phyloP scores from a whole-genome alignment of 2,888 invertebrate genomes.

The Chromoteleia sp. region DNA sequence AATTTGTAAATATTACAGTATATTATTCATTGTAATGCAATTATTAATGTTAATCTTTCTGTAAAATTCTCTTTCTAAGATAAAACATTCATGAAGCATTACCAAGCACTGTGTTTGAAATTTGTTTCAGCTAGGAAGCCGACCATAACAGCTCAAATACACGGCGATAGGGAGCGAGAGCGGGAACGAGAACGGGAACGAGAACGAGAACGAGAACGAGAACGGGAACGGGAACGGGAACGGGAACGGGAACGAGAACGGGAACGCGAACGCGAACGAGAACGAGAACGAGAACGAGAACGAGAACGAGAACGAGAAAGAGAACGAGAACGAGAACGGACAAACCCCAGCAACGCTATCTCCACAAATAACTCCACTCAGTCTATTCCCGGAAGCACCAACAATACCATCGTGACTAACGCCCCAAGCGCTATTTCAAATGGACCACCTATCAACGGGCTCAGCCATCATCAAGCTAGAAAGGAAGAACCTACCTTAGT shows the following conservation, averaged over 20 bases:
- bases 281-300: conserved; percentile 71
- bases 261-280: conserved; percentile 21
- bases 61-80: not conserved
- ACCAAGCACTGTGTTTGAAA: conserved; percentile 84
- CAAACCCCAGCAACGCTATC: conserved; percentile 58
- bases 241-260: conserved; percentile 37
- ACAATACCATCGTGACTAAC: conserved; percentile 61
- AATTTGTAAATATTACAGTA: too few relatives aligned
- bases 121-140: conserved; percentile 88
- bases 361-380: conserved; percentile 75
- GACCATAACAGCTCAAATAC: conserved; percentile 86
- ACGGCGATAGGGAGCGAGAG: conserved; percentile 86
- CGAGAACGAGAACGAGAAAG: conserved; percentile 83
- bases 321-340: conserved; percentile 73
- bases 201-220: conserved; percentile 27
- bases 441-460: conserved; percentile 57
- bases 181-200: conserved; percentile 71
- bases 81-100: conserved; percentile 79
- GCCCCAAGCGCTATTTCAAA: conserved; percentile 52
- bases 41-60: too few relatives aligned
- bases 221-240: conserved; percentile 36
- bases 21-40: too few relatives aligned
- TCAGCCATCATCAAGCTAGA: conserved; percentile 75
- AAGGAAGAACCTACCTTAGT: conserved; percentile 76
- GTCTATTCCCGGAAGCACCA: conserved; percentile 53